Evolutionary conservation across 2,797 vertebrate species (phyloP).

Genomic region (Leptatherina wallacei): DNA sequence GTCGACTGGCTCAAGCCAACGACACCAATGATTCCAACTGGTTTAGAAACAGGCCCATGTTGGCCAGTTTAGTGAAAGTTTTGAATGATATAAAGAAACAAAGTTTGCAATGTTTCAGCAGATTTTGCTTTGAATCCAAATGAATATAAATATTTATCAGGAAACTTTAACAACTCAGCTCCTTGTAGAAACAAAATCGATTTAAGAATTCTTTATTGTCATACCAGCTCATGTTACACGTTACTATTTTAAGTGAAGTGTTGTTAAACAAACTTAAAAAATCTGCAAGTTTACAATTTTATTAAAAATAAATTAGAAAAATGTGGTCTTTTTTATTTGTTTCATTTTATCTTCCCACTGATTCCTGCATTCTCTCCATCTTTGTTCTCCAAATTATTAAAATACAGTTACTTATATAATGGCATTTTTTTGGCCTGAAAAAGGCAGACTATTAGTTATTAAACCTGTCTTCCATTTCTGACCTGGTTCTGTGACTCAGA

Average conservation of each 20-base stretch:
- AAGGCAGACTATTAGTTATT: background rate
- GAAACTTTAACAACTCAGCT: background rate
- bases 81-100: background rate
- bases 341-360: slow-evolving; percentile 25
- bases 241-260: too few relatives aligned
- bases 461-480: background rate
- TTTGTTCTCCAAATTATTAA: slow-evolving; percentile 1
- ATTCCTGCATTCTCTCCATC: background rate
- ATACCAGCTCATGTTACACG: too few relatives aligned
- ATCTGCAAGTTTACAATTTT: too few relatives aligned
- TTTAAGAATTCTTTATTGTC: too few relatives aligned
- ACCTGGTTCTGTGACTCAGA: background rate
- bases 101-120: background rate
- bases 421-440: background rate
- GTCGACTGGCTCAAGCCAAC: slow-evolving; percentile 58
- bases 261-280: too few relatives aligned
- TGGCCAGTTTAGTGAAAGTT: background rate
- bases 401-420: background rate
- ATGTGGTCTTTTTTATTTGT: slow-evolving; percentile 10
- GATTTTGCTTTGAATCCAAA: too few relatives aligned
- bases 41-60: slow-evolving; percentile 38
- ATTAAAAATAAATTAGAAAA: too few relatives aligned
- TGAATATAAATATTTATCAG: background rate
- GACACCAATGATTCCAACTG: slow-evolving; percentile 41
- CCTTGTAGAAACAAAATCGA: too few relatives aligned